Base-by-base conservation (phyloP, 1,140 invertebrate genomes). In the Berghia stephanieae region DNA sequence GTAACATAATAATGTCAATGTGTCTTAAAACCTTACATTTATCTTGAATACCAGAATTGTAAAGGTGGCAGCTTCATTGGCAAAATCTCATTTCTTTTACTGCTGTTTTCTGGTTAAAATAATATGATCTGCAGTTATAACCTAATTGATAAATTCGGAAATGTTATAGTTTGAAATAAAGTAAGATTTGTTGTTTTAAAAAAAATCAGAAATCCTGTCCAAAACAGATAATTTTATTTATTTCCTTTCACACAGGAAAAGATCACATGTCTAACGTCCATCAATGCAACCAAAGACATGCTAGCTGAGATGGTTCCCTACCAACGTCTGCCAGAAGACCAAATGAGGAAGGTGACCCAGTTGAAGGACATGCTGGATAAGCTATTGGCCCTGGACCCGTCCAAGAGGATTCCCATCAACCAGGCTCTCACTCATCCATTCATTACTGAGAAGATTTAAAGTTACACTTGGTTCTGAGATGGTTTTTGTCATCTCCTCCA, bases 191-290 rank as follows among this genome's bases (percentile, higher is more conserved):
- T n/a, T n/a, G n/a, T n/a, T n/a, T n/a, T n/a, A n/a, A n/a, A n/a
- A n/a, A n/a, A n/a, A n/a, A n/a, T n/a, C n/a, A n/a, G n/a, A n/a
- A n/a, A n/a, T n/a, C n/a, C n/a, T n/a, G n/a, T n/a, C n/a, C n/a
- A n/a, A n/a, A n/a, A n/a, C n/a, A n/a, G n/a, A n/a, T n/a, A n/a
- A n/a, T n/a, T n/a, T n/a, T n/a, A n/a, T n/a, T n/a, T n/a, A n/a
- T n/a, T n/a, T n/a, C n/a, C n/a, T n/a, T n/a, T n/a, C n/a, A n/a
- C 83, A 27, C 90, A 99, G 97, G 98, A 99, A 88, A 99, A 99
- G 91, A 91, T 98, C 49, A 96, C 98, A 13, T 93, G 96, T 13
- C 94, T 99, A 92, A 94, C 95, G 1, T 95, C 95, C n/a, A 93
- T 99, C 16, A 95, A 95, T 82, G 92, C 94, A 0, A 93, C 92